Base-by-base conservation (phyloP, 92 coral and sea anemone species). In the Porites evermanni region DNA sequence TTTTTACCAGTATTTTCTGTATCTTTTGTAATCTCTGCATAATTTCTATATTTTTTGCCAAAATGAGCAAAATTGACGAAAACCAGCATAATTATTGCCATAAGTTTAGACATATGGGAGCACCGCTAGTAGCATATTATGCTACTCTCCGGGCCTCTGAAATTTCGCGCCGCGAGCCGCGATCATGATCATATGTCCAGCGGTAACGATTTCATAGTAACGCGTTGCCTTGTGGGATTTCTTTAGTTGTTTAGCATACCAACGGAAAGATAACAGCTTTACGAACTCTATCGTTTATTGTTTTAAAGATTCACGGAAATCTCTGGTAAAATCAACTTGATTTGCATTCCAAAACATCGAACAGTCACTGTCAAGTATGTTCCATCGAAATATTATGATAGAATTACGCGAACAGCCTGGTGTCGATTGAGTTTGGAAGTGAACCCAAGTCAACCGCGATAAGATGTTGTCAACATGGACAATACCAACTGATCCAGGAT, bases 401-500 rank as follows among this genome's bases (percentile, higher is more conserved):
- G 38, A 17, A 18, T 19, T 81, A 20, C 59, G 70, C 18, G 69
- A 70, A 32, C 59, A 63, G 54, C 32, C 47, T 7, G 32, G 18
- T 12, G 54, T 56, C 6, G 59, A 58, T 70, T 70, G 68, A 81
- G 20, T 9, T 5, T 81, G 12, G 60, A 70, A 38, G 24, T 14
- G n/a, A 65, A 10, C 63, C 67, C 60, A 53, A 53, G 64, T 75
- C 11, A 73, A 20, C 54, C 29, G 66, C 14, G 73, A 10, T 67
- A 89, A 70, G 54, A 94, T 94, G 98, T 86, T 91, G 56, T 94
- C 98, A 87, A 90, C 97, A 63, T 93, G 99, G 98, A 97, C 99
- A 52, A 97, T 97, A 56, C 99, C 99, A 4, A 75, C 98, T 2
- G 99, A 97, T 75, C 99, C 99, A 67, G 99, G 99, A 17, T 97